A percentile compares a stretch with the other conserved stretches of the same genome.
Conservation (phyloP, 2,797 vertebrate genomes). For the Cheracebus regulus region DNA sequence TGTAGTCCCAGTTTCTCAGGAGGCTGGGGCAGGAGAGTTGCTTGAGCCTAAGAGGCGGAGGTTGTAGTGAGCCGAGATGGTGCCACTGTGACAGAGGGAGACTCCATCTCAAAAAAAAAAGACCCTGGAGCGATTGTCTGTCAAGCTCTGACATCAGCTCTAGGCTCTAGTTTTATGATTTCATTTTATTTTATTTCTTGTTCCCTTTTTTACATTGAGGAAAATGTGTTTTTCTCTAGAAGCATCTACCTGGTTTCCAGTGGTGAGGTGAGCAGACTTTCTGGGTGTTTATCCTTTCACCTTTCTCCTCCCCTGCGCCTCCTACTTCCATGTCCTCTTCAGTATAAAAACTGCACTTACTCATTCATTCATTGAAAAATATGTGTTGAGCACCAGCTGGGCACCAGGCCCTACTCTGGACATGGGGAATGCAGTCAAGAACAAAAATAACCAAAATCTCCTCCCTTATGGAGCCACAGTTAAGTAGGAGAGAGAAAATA, state of each 20-base stretch:
- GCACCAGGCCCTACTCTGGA: neutral
- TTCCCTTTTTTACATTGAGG: neutral
- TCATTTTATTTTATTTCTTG: neutral
- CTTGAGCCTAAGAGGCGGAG: neutral
- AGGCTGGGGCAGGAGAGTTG: neutral
- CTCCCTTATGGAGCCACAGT: neutral
- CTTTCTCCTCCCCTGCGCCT: fast-evolving
- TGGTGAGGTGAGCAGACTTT: neutral
- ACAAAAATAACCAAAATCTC: neutral
- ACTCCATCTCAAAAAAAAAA: neutral
- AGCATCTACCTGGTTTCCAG: neutral
- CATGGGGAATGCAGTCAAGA: neutral
- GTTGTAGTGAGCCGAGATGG: neutral
- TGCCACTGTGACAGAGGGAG: neutral
- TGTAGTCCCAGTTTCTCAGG: neutral
- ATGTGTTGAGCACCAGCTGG: neutral
- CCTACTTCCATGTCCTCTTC: neutral
- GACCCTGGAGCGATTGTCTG: neutral
- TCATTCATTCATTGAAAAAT: neutral
- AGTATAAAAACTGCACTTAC: neutral
- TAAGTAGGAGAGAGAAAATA: neutral
- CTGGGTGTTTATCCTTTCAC: neutral
- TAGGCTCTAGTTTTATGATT: neutral
- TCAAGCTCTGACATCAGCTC: fast-evolving
- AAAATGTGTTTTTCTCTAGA: neutral